A percentile compares a stretch with the other conserved stretches of the same genome.
These are phyloP conservation scores for Ennomos fuscantarius DNA, from an alignment of 2,888 invertebrate genomes.

Conservation along the genomic window DNA sequence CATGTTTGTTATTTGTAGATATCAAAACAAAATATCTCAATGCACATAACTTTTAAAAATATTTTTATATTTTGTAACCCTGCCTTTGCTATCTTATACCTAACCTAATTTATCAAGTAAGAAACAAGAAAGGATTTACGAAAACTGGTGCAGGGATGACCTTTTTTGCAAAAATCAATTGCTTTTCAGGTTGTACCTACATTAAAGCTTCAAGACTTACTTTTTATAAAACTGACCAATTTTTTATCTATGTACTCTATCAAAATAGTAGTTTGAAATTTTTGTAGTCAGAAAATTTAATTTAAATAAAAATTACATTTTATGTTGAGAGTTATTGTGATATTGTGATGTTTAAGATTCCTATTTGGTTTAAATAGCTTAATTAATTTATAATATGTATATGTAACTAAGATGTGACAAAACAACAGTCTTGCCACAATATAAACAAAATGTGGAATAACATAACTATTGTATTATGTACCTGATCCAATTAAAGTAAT, in stretches of 20 bases:
- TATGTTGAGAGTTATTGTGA: conserved; percentile 27
- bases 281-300: not conserved
- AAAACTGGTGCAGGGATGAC: conserved; percentile 1
- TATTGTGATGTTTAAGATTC: conserved; percentile 27
- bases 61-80: conserved; percentile 25
- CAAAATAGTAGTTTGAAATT: conserved; percentile 1
- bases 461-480: conserved; percentile 17
- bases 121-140: not conserved
- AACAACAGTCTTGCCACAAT: conserved; percentile 22
- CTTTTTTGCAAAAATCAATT: not conserved
- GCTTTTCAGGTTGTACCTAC: too few species aligned
- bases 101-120: too few species aligned
- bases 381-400: conserved; percentile 20
- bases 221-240: conserved; percentile 28
- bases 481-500: conserved; percentile 16
- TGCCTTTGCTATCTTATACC: conserved; percentile 3
- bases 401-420: conserved; percentile 14
- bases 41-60: conserved; percentile 13
- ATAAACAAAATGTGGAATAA: conserved; percentile 10
- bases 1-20: not conserved
- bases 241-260: conserved; percentile 8
- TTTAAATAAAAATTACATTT: conserved; percentile 24
- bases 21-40: not conserved
- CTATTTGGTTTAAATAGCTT: conserved; percentile 26
- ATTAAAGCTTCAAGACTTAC: not conserved